Evolutionary conservation across 2,113 vertebrate species (phyloP), one percentile per base, ranked within the genome.

Genomic region (Sceloporus undulatus): DNA sequence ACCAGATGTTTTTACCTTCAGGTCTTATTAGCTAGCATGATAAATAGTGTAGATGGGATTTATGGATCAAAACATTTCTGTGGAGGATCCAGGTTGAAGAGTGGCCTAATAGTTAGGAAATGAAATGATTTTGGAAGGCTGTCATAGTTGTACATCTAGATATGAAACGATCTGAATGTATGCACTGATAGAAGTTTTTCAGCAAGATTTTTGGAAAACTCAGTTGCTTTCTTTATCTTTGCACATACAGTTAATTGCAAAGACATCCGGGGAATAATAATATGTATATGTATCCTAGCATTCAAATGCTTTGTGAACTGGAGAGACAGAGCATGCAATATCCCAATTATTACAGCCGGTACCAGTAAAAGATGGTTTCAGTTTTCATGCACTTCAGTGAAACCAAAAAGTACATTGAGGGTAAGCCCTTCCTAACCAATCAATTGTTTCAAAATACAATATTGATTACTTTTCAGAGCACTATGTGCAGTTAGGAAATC

Each of bases 401-500:
- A 85, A 85, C 87, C 56, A 65, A 82, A 88, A 76, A 10, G 2
- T 66, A 23, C 25, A 40, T 48, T 38, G 38, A 75, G 25, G 65
- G 52, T 65, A 10, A 68, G 5, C 77, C n/a, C 1, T 84, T 89
- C 27, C 81, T 87, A 84, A 87, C 65, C 18, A n/a, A 23, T 77
- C 70, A 85, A 68, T 62, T 87, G 89, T 88, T 66, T 0, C 0
- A 87, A 91, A 18, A 82, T 38, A 75, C 42, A 85, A 21, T 4
- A 70, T 25, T 68, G 89, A 84, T 89, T 82, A 84, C n/a, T 23
- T 88, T 81, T 75, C 48, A 16, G 75, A 59, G 4, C 10, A 68
- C 59, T 4, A 5, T 16, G n/a, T 4, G n/a, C 85, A 93, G 86
- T 82, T 88, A n/a, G 81, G 79, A 93, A 93, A 93, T 27, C 89